Conservation (phyloP, 2,113 vertebrate species). For the Aptenodytes forsteri region DNA sequence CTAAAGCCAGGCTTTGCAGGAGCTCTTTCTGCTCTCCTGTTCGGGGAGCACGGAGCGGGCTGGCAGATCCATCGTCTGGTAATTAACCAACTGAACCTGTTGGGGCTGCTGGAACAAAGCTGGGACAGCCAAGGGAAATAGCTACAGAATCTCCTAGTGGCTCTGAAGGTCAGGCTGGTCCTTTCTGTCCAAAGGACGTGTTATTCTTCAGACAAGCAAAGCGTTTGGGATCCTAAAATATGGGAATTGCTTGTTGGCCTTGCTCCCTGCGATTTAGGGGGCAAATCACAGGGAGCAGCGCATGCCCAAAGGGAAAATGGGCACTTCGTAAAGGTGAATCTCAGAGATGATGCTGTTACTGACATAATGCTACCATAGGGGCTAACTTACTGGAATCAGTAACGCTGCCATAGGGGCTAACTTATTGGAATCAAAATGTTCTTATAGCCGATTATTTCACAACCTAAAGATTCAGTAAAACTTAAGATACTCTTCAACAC, state of each 20-base stretch:
- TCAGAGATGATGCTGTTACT: background rate
- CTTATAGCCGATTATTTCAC: no score
- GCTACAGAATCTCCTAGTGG: accelerated
- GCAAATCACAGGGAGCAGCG: background rate
- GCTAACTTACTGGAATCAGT: no score
- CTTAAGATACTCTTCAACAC: no score
- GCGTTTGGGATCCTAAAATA: background rate
- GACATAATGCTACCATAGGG: no score
- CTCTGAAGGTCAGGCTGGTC: background rate
- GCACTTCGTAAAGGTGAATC: background rate
- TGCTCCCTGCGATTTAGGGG: background rate
- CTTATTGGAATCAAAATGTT: no score
- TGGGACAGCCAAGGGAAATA: background rate
- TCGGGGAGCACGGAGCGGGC: background rate
- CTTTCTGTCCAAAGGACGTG: accelerated
- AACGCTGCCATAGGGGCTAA: no score
- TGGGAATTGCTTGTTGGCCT: background rate
- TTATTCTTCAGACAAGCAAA: background rate
- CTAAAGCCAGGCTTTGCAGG: background rate
- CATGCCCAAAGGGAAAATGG: background rate
- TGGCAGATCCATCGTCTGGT: background rate
- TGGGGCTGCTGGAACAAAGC: background rate
- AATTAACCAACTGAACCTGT: background rate
- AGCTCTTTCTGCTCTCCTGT: background rate
- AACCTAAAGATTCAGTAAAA: no score